Evolutionary conservation across 2,888 invertebrate genomes (phyloP).

Genomic region (Agrilus cyanescens): DNA sequence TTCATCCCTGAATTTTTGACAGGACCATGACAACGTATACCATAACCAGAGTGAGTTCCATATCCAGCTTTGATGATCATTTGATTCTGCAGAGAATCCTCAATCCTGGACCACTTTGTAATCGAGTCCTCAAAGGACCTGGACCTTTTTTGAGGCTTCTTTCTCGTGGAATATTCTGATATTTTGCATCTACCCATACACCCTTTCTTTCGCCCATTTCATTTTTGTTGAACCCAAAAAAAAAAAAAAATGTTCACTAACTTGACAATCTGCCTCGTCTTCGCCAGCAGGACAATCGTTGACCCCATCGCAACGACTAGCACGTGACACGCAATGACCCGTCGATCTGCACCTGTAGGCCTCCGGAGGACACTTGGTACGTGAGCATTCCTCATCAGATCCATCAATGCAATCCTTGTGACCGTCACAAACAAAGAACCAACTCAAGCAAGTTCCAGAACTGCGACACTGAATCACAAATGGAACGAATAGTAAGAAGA

Average conservation of each 20-base stretch:
- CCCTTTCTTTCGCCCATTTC: too few species aligned
- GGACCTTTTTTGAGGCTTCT: too few species aligned
- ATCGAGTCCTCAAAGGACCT: too few species aligned
- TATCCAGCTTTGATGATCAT: too few species aligned
- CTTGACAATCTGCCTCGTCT: conserved; percentile 54
- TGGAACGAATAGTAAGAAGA: neutral
- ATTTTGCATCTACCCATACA: too few species aligned
- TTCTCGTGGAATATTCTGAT: too few species aligned
- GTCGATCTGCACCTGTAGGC: conserved; percentile 61
- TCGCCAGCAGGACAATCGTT: conserved; percentile 67
- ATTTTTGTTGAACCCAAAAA: too few species aligned
- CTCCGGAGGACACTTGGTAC: conserved; percentile 53
- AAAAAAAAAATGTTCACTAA: conserved; percentile 10
- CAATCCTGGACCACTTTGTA: too few species aligned
- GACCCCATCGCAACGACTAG: conserved; percentile 70
- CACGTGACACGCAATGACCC: conserved; percentile 62
- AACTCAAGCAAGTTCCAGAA: conserved; percentile 77
- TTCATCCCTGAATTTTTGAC: too few species aligned
- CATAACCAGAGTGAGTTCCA: too few species aligned
- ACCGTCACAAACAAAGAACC: conserved; percentile 88
- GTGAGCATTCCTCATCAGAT: conserved; percentile 70
- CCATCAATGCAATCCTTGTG: conserved; percentile 75
- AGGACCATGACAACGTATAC: too few species aligned
- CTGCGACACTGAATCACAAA: conserved; percentile 58
- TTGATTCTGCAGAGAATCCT: too few species aligned